Evolutionary conservation across 1,140 invertebrate species (phyloP).

Genomic region (Ceratina japonica): DNA sequence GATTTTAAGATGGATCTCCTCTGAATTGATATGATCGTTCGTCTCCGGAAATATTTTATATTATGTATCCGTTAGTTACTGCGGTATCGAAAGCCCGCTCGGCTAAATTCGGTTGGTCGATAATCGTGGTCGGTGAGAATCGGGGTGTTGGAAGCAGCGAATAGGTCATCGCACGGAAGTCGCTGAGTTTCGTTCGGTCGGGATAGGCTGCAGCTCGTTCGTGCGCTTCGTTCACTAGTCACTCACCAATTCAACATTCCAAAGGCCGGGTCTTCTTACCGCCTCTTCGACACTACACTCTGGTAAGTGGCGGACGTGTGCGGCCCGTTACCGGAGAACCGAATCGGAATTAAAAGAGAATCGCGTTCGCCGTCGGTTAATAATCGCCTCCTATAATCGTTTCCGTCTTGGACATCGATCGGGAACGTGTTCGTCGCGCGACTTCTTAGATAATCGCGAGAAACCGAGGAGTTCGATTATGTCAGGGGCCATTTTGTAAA

Average conservation of each 20-base stretch:
- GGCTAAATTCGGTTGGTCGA: constrained; percentile 78
- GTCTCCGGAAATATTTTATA: background rate
- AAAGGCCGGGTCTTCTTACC: constrained; percentile 81
- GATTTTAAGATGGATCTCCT: background rate
- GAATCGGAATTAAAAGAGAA: constrained; percentile 44
- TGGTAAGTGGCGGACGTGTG: constrained; percentile 79
- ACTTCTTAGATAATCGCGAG: background rate
- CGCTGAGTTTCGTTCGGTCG: constrained; percentile 43
- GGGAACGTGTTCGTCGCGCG: background rate
- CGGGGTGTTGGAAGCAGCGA: constrained; percentile 56
- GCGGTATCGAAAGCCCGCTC: constrained; percentile 46
- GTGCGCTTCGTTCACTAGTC: constrained; percentile 58
- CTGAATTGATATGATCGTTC: rapidly evolving
- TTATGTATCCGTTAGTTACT: constrained; percentile 28
- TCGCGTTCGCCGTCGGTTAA: too few relatives aligned
- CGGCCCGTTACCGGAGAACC: constrained; percentile 28
- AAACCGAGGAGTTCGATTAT: background rate
- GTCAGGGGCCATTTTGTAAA: constrained; percentile 68
- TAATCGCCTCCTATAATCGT: background rate
- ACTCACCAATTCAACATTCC: constrained; percentile 84
- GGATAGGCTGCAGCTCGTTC: constrained; percentile 35
- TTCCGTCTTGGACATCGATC: background rate
- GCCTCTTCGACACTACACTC: constrained; percentile 81
- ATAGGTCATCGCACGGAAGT: constrained; percentile 61
- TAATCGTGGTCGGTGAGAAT: constrained; percentile 61